Base-by-base conservation (phyloP, 1,140 invertebrate species). In the Pogonomyrmex californicus region DNA sequence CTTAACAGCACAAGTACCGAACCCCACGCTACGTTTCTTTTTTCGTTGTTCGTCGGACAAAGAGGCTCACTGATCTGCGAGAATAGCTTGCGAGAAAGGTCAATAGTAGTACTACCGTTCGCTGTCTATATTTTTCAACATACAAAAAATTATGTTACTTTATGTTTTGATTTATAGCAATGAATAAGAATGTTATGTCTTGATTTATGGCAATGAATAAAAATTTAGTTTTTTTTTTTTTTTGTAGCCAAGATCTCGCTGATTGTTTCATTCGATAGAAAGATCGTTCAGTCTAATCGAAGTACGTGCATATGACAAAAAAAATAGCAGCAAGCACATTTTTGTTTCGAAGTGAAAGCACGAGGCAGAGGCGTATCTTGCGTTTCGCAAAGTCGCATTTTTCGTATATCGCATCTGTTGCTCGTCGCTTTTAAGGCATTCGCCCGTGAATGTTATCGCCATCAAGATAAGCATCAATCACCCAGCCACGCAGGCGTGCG, bases 1-100 rank as follows among this genome's bases (percentile, higher is more conserved):
- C 51, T 49, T 73, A 86, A 86, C 88, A 70, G 60, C 75, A 23
- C 23, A 54, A 88, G 75, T 73, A 49, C 63, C 85, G 62, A 87
- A 75, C 30, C 38, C 38, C 66, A 17, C 23, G 4, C 12, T n/a
- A 6, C 12, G 44, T n/a, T 23, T 62, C 60, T 47, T 54, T 30
- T 6, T 36, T 41, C 6, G 4, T 51, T 41, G 2, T 65, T n/a
- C 36, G 4, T 41, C 63, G 78, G 14, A 81, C 65, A 81, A 81
- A 81, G 65, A 81, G 51, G 9, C 51, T 70, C 49, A 23, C 78
- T 81, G 63, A 81, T 70, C 38, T 56, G 56, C 65, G 78, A 70
- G 49, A 66, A 17, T 62, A 63, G 30, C 49, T 17, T 47, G 23
- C 17, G 23, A 41, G 41, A 62, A 65, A 65, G 9, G 33, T 47